Evolutionary conservation across 64 coral and sea anemone species (phyloP).

Genomic region (Astreopora myriophthalma): DNA sequence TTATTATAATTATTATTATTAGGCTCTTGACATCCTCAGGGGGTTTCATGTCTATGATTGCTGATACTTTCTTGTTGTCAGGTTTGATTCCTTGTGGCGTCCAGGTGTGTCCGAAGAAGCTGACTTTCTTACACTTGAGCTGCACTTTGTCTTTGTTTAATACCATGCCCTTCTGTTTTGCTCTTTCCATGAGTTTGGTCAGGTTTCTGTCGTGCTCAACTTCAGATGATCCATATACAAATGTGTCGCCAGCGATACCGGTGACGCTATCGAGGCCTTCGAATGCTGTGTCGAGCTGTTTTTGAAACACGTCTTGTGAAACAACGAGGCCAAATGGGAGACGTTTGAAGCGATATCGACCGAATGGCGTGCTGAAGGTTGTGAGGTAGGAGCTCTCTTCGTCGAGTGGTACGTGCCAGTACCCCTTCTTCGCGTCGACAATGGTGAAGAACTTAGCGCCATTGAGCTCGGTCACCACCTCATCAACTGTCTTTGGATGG

Average conservation of each 20-base stretch:
- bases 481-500: conserved; percentile 20
- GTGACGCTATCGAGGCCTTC: conserved; percentile 20
- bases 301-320: conserved; percentile 50
- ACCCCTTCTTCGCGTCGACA: conserved; percentile 57
- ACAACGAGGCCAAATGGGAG: conserved; percentile 66
- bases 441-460: conserved; percentile 43
- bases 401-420: conserved; percentile 59
- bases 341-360: conserved; percentile 13
- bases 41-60: conserved; percentile 32
- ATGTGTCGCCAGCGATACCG: neutral
- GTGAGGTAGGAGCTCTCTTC: conserved; percentile 50
- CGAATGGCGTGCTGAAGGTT: conserved; percentile 32
- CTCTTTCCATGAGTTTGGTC: conserved; percentile 34
- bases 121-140: conserved; percentile 45
- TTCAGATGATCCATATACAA: conserved; percentile 37
- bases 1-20: too few relatives aligned
- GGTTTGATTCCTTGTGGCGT: neutral
- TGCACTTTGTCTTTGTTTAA: neutral
- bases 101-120: conserved; percentile 24
- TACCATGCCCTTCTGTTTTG: conserved; percentile 4
- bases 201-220: conserved; percentile 26
- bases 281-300: neutral
- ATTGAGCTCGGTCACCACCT: conserved; percentile 41
- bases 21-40: conserved; percentile 29
- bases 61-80: conserved; percentile 33